Base-by-base conservation (phyloP, 2,797 vertebrate genomes). In the Xenentodon cancila region DNA sequence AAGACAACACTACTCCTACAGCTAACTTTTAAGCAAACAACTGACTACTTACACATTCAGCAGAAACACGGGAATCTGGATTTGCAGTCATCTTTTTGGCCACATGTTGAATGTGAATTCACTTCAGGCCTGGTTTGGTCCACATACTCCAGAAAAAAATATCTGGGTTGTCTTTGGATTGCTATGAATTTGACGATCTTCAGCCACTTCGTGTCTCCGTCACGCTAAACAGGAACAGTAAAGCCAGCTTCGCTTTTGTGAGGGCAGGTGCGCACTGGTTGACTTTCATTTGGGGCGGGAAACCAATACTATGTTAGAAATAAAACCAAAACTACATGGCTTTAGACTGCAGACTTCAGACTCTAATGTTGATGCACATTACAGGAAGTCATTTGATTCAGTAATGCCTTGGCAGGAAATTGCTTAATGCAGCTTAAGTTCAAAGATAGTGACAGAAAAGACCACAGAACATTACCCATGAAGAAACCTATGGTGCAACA, bases 31-130 rank as follows among this genome's bases (percentile, higher is more conserved):
- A 88, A 81, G 81, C 80, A 88, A 88, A 86, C 84, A 86, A 84
- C 86, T 84, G 76, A 86, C 85, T 89, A 90, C 87, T 88, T 88
- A 91, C 86, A 90, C 87, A 88, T 89, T 87, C 89, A 88, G 89
- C 80, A 84, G 86, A 87, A 84, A 87, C 84, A 85, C 79, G 85
- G 81, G 83, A 84, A 84, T 79, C 85, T 86, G 87, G 89, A 82
- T 77, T 87, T 50, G 89, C 84, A 79, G 89, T 90, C 89, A 79
- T 90, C 89, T 85, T 88, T 88, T 86, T 85, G 87, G 87, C 71
- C 85, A 77, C 73, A 80, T 84, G 87, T 80, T 59, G 82, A 81
- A 81, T 75, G 79, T 76, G 80, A 90, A 84, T 80, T 76, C 83
- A 85, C 82, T 73, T 88, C 84, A 85, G 84, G 60, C 70, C 76